Base-by-base conservation (phyloP, 30 jellyfish, hydroid and myxozoan genomes). In the Mastigias papua region DNA sequence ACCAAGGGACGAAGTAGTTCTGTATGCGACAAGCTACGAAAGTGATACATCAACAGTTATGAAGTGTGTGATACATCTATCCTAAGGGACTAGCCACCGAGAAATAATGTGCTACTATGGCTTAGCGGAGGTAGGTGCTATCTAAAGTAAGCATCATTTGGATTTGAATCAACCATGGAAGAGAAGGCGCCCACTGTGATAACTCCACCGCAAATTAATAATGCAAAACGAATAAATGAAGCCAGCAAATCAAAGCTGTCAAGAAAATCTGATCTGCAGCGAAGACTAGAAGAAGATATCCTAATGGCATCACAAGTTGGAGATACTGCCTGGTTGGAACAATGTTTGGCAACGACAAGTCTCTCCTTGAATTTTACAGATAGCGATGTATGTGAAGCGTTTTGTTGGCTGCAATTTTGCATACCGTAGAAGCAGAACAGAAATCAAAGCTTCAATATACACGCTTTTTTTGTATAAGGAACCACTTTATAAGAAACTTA, bases 241-340 rank as follows among this genome's bases (percentile, higher is more conserved):
- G 23, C 74, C 69, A 57, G 69, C 23, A 57, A 57, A 57, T 57
- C 69, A 84, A 37, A 20, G 46, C 76, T 62, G 34, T 73, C 21
- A 28, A 87, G 74, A 28, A 87, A 78, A 74, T 87, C 96, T 23
- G 96, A 69, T n/a, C 69, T 75, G 42, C 86, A 87, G 33, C 34
- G 70, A 63, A 69, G 82, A 78, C 77, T 87, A 42, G 89, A 87
- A 42, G 87, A 87, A 20, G 96, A 87, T 87, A 86, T 87, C 21
- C 63, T 87, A 64, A 87, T 87, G 96, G 96, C 96, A 20, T 49
- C 96, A n/a, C 34, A 61, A 37, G 90, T 87, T 66, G 96, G 96
- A 23, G 90, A 87, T 66, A 34, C 96, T 15, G 76, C n/a, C 21
- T 87, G 96, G 96, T 72, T 87, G 63, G 84, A 77, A 50, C 96